These are phyloP conservation scores for Entomobrya multifasciata DNA, from an alignment of 2,888 invertebrate species.

Conservation along the genomic window DNA sequence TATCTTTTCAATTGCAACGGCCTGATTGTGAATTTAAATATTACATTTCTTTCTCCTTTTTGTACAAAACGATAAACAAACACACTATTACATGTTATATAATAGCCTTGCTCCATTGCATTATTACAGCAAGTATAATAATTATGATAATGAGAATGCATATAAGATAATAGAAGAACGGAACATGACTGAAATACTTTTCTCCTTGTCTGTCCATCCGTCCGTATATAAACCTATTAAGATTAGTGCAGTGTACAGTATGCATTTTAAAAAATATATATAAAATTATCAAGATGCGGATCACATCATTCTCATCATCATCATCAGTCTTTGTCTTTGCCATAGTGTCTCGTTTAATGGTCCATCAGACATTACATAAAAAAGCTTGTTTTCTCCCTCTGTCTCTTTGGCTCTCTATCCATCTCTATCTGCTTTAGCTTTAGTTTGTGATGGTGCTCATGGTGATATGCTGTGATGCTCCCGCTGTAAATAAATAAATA, in stretches of 20 bases:
- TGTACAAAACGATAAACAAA: no score
- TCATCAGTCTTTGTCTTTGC: constrained; percentile 39
- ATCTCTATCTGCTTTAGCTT: not conserved
- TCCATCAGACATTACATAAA: constrained; percentile 52
- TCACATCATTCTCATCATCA: constrained; percentile 6
- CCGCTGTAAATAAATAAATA: constrained; percentile 60
- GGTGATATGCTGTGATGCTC: constrained; percentile 40
- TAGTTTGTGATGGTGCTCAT: not conserved
- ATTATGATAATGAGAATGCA: no score
- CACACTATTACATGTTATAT: no score
- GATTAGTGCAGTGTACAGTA: no score
- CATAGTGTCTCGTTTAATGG: constrained; percentile 59
- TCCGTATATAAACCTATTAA: no score
- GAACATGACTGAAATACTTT: not conserved
- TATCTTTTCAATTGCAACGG: no score
- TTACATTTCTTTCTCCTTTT: no score
- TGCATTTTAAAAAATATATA: not conserved
- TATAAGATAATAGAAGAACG: not conserved
- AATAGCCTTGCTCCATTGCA: no score
- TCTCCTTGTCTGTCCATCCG: not conserved
- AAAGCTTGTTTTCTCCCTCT: constrained; percentile 36
- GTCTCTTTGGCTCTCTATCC: not conserved
- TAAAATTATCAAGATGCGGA: constrained; percentile 16
- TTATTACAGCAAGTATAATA: no score
- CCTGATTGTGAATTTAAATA: no score